A percentile compares a stretch with the other conserved stretches of the same genome.
These are phyloP conservation scores for Sebastes iracundus DNA, from an alignment of 2,797 vertebrate species.

Conservation along the genomic window DNA sequence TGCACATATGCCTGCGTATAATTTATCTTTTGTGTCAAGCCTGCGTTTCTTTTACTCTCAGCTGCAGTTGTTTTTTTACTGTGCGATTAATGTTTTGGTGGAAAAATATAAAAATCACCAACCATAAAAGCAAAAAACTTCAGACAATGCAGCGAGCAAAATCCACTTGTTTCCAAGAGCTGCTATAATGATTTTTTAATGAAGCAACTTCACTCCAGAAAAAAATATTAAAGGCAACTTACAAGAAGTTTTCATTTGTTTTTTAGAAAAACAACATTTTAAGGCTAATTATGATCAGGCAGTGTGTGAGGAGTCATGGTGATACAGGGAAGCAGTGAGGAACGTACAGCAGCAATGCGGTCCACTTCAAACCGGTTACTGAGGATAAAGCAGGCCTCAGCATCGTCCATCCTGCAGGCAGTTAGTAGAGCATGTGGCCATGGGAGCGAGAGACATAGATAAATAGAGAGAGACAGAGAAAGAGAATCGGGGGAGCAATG, in stretches of 20 bases:
- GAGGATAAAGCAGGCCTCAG: slow-evolving; percentile 90
- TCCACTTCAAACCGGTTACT: slow-evolving; percentile 90
- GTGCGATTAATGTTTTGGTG: not conserved
- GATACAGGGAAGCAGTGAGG: slow-evolving; percentile 31
- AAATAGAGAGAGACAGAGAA: slow-evolving; percentile 8
- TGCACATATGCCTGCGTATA: not conserved
- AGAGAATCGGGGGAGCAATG: slow-evolving; percentile 23
- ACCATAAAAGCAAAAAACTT: not conserved
- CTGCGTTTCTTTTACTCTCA: not conserved
- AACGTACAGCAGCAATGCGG: slow-evolving; percentile 88
- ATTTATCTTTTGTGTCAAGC: not conserved
- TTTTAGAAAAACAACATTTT: not conserved
- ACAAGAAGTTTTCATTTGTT: not conserved
- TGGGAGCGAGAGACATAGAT: slow-evolving; percentile 27
- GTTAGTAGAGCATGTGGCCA: slow-evolving; percentile 62
- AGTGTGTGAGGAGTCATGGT: slow-evolving; percentile 30
- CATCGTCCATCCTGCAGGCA: slow-evolving; percentile 87
- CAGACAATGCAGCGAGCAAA: not conserved
- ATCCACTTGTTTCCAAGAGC: not conserved
- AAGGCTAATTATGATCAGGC: not conserved
- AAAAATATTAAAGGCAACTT: not conserved
- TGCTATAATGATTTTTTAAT: not conserved
- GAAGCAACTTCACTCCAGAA: not conserved
- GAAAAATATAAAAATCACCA: not conserved
- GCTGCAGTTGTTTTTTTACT: not conserved